phyloP scores from a whole-genome alignment of 1,140 invertebrate genomes.

The Trichonephila clavipes region DNA sequence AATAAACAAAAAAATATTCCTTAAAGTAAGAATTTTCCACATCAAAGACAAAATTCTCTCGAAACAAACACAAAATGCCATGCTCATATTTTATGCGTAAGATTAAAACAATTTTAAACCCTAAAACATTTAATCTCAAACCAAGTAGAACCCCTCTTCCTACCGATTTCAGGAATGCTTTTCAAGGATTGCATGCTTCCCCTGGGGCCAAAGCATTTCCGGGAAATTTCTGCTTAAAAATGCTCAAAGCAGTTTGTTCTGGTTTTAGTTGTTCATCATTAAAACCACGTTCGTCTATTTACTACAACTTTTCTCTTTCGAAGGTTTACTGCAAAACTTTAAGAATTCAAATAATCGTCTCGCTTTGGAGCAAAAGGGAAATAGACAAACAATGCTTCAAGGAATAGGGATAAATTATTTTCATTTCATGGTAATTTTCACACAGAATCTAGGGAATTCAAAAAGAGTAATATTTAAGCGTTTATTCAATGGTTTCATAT shows the following conservation, averaged over 20 bases:
- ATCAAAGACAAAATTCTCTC: neutral
- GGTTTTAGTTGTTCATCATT: slow-evolving; percentile 22
- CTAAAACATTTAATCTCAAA: neutral
- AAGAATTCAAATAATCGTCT: neutral
- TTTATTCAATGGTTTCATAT: too few species aligned
- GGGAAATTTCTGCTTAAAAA: slow-evolving; percentile 2
- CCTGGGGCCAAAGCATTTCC: neutral
- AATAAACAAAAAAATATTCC: too few species aligned
- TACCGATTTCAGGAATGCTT: neutral
- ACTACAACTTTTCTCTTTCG: neutral
- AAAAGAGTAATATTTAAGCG: too few species aligned
- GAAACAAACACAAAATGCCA: neutral
- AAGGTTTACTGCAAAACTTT: neutral
- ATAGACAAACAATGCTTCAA: too few species aligned
- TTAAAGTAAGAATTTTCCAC: too few species aligned
- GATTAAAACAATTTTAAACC: neutral
- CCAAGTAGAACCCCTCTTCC: neutral
- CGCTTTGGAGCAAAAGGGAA: neutral
- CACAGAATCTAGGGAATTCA: too few species aligned
- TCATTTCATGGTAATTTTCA: neutral
- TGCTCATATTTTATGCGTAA: neutral
- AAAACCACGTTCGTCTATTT: neutral
- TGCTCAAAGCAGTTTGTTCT: neutral
- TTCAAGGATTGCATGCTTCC: slow-evolving; percentile 9
- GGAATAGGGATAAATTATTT: neutral